phyloP scores from a whole-genome alignment of 2,888 invertebrate genomes.

The Euspilapteryx auroguttella region DNA sequence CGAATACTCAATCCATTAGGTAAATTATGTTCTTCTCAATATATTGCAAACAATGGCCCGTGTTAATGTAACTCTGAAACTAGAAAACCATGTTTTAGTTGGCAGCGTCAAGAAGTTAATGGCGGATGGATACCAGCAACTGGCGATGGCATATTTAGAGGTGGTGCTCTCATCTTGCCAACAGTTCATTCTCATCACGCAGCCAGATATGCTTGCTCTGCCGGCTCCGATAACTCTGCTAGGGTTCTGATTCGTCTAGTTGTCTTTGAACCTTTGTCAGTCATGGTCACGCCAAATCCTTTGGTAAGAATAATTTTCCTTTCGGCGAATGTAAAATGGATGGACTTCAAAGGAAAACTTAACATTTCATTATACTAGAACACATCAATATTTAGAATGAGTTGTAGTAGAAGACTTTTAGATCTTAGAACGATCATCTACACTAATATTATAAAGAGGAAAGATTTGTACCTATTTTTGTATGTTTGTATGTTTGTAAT shows the following conservation, averaged over 20 bases:
- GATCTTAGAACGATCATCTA: too few relatives aligned
- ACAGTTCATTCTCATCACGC: slow-evolving; percentile 66
- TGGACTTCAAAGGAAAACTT: neutral
- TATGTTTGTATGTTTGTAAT: too few relatives aligned
- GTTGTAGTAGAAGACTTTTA: too few relatives aligned
- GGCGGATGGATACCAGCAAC: slow-evolving; percentile 32
- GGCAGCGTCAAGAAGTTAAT: slow-evolving; percentile 44
- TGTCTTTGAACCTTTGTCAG: slow-evolving; percentile 67
- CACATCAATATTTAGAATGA: too few relatives aligned
- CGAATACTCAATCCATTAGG: slow-evolving; percentile 32
- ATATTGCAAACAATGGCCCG: too few relatives aligned
- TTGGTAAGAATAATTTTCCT: slow-evolving; percentile 56
- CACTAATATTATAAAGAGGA: too few relatives aligned
- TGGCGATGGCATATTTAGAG: slow-evolving; percentile 32
- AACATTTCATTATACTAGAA: too few relatives aligned
- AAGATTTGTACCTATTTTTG: too few relatives aligned
- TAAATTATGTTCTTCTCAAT: slow-evolving; percentile 17
- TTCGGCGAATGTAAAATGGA: neutral
- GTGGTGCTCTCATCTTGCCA: slow-evolving; percentile 45
- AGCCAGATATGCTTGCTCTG: slow-evolving; percentile 72
- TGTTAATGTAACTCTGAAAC: too few relatives aligned
- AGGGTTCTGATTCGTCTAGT: slow-evolving; percentile 65
- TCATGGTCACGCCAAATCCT: slow-evolving; percentile 66
- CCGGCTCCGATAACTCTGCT: slow-evolving; percentile 66
- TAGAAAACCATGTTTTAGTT: too few relatives aligned